phyloP scores from a whole-genome alignment of 2,888 invertebrate species.

The Dorcus hopei region DNA sequence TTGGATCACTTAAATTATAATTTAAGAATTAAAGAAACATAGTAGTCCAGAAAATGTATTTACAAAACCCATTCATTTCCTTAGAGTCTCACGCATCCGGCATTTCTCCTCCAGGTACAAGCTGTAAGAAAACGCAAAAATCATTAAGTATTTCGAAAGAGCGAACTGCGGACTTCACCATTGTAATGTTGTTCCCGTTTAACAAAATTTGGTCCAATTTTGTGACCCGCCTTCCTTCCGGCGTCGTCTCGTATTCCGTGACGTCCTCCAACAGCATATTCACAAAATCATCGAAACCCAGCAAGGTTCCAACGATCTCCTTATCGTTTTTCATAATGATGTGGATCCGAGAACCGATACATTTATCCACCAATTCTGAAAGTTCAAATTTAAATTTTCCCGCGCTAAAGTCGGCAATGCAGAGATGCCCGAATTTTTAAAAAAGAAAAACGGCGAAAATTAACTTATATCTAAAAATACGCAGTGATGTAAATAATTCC shows the following conservation, averaged over 20 bases:
- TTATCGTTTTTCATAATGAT: slow-evolving; percentile 99
- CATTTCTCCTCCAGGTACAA: slow-evolving; percentile 78
- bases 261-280: slow-evolving; percentile 98
- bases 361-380: slow-evolving; percentile 96
- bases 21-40: not conserved
- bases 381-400: slow-evolving; percentile 22
- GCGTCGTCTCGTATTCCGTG: slow-evolving; percentile 95
- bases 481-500: not conserved
- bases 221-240: slow-evolving; percentile 93
- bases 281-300: slow-evolving; percentile 98
- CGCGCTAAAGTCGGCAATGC: too few species aligned
- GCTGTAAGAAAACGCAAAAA: slow-evolving; percentile 48
- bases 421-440: too few species aligned
- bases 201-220: slow-evolving; percentile 96
- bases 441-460: not conserved
- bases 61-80: not conserved
- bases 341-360: slow-evolving; percentile 98
- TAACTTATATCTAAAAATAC: not conserved
- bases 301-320: slow-evolving; percentile 96
- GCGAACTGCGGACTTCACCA: slow-evolving; percentile 58
- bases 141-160: too few species aligned
- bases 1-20: too few species aligned
- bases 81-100: slow-evolving; percentile 51
- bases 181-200: slow-evolving; percentile 99
- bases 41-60: not conserved